Base-by-base conservation (phyloP, 2,797 vertebrate species). In the Ataeniobius toweri region DNA sequence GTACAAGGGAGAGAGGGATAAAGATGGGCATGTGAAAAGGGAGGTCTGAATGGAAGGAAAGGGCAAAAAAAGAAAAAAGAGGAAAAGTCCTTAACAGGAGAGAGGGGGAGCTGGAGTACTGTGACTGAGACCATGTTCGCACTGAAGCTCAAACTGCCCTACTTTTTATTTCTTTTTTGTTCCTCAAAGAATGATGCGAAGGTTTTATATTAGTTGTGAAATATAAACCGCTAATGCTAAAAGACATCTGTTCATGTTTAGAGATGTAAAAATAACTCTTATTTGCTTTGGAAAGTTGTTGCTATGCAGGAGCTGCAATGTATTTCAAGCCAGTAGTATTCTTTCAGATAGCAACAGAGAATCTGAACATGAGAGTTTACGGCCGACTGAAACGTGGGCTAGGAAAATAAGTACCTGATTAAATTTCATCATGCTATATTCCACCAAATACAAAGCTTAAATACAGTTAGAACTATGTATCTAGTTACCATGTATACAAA, bases 91-190 rank as follows among this genome's bases (percentile, higher is more conserved):
- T 74, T 78, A 88, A 81, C 82, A 87, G 78, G 88, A 93, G 88
- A 90, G 80, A 92, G 88, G 86, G 89, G 91, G 93, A 92, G 90
- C 91, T 93, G 93, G 88, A 91, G 90, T 78, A 92, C 93, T 92
- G 68, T 76, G 77, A 78, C 85, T 89, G 77, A 89, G 83, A 80
- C 78, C 75, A 71, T 59, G 12, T 78, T 83, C 80, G 75, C 71
- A 46, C 79, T 80, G 77, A 73, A 78, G 83, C 83, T 85, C 77
- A 70, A 76, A 75, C 51, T 75, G 84, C 78, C 80, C 86, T 22
- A 79, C 51, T 87, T 88, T 79, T 78, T 58, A 81, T 86, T 79
- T 48, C 44, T 16, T 28, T 78, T 82, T 55, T 70, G 80, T 55
- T 22, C 10, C 31, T 73, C 59, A 22, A n/a, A 87, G 39, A 79